Evolutionary conservation across 2,888 invertebrate species (phyloP).

Genomic region (Diaperis boleti): DNA sequence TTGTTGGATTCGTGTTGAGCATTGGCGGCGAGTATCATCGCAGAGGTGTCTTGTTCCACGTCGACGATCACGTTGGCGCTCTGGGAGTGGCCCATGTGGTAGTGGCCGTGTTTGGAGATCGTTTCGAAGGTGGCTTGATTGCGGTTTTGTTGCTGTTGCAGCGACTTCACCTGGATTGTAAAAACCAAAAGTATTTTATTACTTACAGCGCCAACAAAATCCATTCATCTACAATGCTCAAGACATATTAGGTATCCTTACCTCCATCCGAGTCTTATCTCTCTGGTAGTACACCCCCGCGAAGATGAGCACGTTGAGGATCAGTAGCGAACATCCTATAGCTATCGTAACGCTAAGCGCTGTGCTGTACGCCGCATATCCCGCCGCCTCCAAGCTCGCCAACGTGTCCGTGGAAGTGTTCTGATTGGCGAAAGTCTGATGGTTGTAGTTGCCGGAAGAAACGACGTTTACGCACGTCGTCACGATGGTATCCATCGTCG

Average conservation of each 20-base stretch:
- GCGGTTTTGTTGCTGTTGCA: conserved; percentile 81
- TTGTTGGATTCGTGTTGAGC: conserved; percentile 70
- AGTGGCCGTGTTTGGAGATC: conserved; percentile 84
- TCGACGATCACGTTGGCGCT: conserved; percentile 87
- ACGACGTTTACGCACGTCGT: conserved; percentile 79
- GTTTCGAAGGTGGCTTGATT: conserved; percentile 77
- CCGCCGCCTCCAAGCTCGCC: conserved; percentile 84
- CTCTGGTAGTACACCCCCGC: conserved; percentile 88
- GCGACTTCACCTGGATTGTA: conserved; percentile 72
- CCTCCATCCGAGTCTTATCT: conserved; percentile 80
- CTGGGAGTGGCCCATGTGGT: conserved; percentile 81
- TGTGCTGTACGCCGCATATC: conserved; percentile 81
- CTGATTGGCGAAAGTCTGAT: conserved; percentile 68
- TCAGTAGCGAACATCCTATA: conserved; percentile 84
- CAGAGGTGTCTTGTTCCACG: conserved; percentile 79
- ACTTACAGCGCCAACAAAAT: too few relatives aligned
- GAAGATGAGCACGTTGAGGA: conserved; percentile 85
- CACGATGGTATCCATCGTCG: conserved; percentile 77
- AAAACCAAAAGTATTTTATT: too few relatives aligned
- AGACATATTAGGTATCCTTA: neutral
- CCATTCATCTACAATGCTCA: too few relatives aligned
- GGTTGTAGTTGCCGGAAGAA: conserved; percentile 66
- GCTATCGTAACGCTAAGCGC: conserved; percentile 84
- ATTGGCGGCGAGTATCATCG: conserved; percentile 71
- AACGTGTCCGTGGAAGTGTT: conserved; percentile 82